phyloP scores from a whole-genome alignment of 2,797 vertebrate species.

The Myotis myotis region DNA sequence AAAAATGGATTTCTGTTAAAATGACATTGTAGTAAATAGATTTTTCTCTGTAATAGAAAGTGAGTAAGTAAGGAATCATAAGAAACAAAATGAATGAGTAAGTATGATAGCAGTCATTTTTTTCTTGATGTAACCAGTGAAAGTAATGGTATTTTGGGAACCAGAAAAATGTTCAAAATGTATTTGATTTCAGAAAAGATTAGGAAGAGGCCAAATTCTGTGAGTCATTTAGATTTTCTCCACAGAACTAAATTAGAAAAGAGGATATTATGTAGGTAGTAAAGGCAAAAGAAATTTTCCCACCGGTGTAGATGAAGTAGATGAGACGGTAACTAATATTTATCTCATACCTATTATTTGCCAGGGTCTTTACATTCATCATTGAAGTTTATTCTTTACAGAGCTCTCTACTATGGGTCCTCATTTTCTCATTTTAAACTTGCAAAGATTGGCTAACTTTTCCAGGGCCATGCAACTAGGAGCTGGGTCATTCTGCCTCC shows the following conservation, averaged over 20 bases:
- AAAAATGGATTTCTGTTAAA: slow-evolving; percentile 40
- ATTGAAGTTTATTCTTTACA: neutral
- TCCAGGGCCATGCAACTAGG: neutral
- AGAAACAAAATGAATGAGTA: slow-evolving; percentile 25
- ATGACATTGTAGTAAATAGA: neutral
- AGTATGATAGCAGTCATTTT: neutral
- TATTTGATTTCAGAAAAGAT: slow-evolving; percentile 34
- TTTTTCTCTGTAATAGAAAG: slow-evolving; percentile 1
- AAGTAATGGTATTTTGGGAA: neutral
- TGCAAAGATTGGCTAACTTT: neutral
- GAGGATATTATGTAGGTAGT: neutral
- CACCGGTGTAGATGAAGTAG: neutral
- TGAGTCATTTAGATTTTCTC: neutral
- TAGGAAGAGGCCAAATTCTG: neutral
- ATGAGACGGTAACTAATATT: slow-evolving; percentile 1
- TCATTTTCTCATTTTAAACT: neutral
- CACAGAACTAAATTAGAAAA: slow-evolving; percentile 24
- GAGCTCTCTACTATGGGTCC: neutral
- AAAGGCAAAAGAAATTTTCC: neutral
- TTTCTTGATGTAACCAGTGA: neutral
- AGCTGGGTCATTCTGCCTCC: neutral
- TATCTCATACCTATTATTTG: neutral
- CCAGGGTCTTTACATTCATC: neutral
- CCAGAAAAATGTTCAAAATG: slow-evolving; percentile 29
- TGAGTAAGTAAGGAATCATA: slow-evolving; percentile 8